Evolutionary conservation across 2,113 vertebrate genomes (phyloP).

Genomic region (Phasianus colchicus): DNA sequence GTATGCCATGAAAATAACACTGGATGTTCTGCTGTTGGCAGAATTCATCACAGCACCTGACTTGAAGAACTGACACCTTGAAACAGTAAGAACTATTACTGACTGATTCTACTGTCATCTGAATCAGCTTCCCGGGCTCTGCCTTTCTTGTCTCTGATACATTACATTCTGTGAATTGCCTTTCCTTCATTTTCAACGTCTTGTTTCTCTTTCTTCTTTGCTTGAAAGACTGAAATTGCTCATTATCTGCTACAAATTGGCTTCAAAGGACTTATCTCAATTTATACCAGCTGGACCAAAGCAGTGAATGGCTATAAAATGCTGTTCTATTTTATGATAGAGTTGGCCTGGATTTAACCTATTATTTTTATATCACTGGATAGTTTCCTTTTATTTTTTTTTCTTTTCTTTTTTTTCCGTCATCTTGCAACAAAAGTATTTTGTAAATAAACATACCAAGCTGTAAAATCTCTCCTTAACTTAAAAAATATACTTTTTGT

Average conservation of each 20-base stretch:
- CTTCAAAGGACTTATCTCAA: constrained; percentile 23
- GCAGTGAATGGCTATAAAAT: background rate
- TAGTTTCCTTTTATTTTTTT: background rate
- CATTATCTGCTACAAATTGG: constrained; percentile 52
- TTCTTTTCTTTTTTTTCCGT: background rate
- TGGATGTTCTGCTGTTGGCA: background rate
- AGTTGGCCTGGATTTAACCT: background rate
- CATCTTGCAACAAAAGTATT: background rate
- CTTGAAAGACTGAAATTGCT: constrained; percentile 53
- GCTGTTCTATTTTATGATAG: background rate
- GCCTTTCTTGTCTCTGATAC: background rate
- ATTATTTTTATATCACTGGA: background rate
- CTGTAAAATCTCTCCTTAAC: background rate
- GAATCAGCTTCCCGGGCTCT: background rate
- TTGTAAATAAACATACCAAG: constrained; percentile 26
- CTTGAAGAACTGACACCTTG: background rate
- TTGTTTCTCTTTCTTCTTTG: constrained; percentile 41
- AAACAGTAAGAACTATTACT: background rate
- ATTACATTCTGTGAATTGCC: background rate
- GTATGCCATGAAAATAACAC: background rate
- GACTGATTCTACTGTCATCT: background rate
- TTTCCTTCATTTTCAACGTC: constrained; percentile 17
- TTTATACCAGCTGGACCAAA: constrained; percentile 52
- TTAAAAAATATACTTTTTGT: background rate
- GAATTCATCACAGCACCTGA: background rate